These are phyloP conservation scores for Amniataba percoides DNA, from an alignment of 2,797 vertebrate genomes.

Conservation along the genomic window DNA sequence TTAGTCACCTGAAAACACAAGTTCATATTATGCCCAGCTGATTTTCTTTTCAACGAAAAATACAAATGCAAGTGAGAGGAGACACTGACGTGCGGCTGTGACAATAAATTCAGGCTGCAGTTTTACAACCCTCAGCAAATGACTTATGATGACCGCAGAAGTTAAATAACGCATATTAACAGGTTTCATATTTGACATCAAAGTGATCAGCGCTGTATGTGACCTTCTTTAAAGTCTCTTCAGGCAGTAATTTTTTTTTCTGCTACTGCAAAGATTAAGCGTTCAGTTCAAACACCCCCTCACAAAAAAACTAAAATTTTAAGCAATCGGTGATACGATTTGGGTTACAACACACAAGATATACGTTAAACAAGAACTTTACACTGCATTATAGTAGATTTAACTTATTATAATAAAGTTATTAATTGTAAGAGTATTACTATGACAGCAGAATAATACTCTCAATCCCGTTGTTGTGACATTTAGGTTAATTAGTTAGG, in stretches of 20 bases:
- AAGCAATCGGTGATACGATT: not conserved
- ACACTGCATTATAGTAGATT: too few relatives aligned
- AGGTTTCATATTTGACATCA: constrained; percentile 88
- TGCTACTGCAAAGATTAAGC: constrained; percentile 87
- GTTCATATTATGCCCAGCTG: not conserved
- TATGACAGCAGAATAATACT: not conserved
- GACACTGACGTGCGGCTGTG: constrained; percentile 9
- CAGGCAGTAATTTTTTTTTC: constrained; percentile 89
- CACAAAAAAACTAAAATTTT: not conserved
- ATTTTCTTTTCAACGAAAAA: constrained; percentile 21
- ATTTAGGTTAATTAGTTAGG: not conserved
- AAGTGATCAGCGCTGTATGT: constrained; percentile 83
- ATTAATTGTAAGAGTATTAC: not conserved
- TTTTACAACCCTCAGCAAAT: constrained; percentile 74
- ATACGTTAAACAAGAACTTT: not conserved
- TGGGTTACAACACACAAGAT: not conserved
- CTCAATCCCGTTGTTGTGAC: not conserved
- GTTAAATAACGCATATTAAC: constrained; percentile 16
- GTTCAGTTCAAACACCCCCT: constrained; percentile 75
- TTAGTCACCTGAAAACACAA: not conserved
- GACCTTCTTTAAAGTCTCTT: constrained; percentile 79
- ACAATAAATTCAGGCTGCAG: constrained; percentile 21
- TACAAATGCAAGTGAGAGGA: not conserved
- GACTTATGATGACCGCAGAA: constrained; percentile 64
- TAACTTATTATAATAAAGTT: too few relatives aligned